A percentile compares a stretch with the other conserved stretches of the same genome.
These are phyloP conservation scores for Phoxinus dragarum DNA, from an alignment of 2,797 vertebrate species.

Conservation along the genomic window DNA sequence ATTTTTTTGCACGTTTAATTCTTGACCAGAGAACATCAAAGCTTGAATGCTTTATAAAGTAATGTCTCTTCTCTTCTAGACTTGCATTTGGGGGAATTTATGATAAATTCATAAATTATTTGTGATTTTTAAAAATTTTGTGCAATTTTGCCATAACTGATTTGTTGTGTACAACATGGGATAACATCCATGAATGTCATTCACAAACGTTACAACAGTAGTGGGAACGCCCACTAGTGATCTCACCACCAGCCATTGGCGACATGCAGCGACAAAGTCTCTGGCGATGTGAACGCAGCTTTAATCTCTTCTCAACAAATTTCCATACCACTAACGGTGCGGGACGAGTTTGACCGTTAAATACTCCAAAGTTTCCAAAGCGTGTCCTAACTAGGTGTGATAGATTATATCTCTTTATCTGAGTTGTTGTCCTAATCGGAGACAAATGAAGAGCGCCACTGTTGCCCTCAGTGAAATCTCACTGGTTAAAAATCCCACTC, in stretches of 20 bases:
- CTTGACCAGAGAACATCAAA: not conserved
- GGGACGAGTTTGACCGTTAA: not conserved
- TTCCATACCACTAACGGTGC: not conserved
- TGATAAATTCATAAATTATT: too few species aligned
- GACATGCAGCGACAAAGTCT: not conserved
- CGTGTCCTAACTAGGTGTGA: not conserved
- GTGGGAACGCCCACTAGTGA: not conserved
- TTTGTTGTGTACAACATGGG: too few species aligned
- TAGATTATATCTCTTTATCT: not conserved
- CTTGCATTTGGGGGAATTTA: not conserved
- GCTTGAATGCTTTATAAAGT: not conserved
- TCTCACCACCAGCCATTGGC: not conserved
- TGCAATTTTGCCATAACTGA: not conserved
- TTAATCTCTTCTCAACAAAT: not conserved
- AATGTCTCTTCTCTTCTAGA: not conserved
- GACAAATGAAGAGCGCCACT: not conserved
- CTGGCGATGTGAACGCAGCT: not conserved
- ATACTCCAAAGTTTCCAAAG: not conserved
- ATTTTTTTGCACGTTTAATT: not conserved
- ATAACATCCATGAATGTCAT: not conserved
- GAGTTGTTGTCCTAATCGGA: not conserved
- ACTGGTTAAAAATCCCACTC: not conserved
- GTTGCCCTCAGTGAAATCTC: not conserved
- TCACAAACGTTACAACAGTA: not conserved
- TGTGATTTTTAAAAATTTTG: too few species aligned